A percentile compares a stretch with the other conserved stretches of the same genome.
Evolutionary conservation across 2,113 vertebrate species (phyloP).

Genomic region (Nothoprocta perdicaria): DNA sequence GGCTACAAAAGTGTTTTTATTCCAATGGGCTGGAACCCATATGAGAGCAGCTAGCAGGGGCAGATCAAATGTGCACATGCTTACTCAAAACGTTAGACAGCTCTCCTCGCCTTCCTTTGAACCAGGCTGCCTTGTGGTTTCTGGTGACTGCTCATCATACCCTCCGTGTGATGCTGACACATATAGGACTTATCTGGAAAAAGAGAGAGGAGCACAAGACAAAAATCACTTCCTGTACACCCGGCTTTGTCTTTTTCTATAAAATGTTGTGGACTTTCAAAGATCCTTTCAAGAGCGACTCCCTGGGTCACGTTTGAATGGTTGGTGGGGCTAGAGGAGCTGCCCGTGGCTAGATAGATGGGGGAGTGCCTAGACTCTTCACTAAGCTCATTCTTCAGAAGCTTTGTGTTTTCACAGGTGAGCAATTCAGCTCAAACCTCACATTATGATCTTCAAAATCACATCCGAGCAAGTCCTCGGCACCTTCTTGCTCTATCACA

Average conservation of each 20-base stretch:
- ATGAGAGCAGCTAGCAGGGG: background rate
- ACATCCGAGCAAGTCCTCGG: background rate
- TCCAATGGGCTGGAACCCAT: background rate
- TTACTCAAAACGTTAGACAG: background rate
- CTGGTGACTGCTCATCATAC: background rate
- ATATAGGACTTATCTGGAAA: slow-evolving; percentile 1
- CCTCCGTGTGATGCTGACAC: background rate
- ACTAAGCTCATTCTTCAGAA: background rate
- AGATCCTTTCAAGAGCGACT: background rate
- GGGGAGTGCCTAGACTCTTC: background rate
- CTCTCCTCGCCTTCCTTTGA: slow-evolving; percentile 37
- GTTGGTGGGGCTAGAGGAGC: background rate
- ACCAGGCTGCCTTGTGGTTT: slow-evolving; percentile 21
- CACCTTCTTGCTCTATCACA: accelerated
- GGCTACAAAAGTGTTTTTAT: slow-evolving; percentile 44
- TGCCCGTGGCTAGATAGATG: background rate
- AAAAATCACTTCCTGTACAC: slow-evolving; percentile 16
- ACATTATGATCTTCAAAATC: background rate
- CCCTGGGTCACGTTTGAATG: background rate
- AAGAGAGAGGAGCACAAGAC: background rate
- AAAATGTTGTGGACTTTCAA: background rate
- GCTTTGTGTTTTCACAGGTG: background rate
- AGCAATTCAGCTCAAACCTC: background rate
- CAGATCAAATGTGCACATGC: background rate
- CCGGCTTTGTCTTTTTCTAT: background rate